A percentile compares a stretch with the other conserved stretches of the same genome.
Conservation (phyloP, 2,797 vertebrate genomes). For the Odontamblyopus rebecca region DNA sequence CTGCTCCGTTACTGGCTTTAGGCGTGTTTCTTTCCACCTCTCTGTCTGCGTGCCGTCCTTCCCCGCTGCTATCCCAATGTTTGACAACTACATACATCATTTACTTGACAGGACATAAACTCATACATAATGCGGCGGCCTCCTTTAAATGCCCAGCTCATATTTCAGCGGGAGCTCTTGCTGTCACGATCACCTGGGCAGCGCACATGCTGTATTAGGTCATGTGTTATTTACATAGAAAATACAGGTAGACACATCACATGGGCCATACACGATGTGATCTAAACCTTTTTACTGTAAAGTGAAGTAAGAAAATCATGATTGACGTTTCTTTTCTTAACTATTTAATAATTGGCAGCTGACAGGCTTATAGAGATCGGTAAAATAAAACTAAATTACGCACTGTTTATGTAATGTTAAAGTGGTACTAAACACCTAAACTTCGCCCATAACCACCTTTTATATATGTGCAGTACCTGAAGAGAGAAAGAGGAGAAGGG, state of each 20-base stretch:
- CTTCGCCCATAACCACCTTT: too few species aligned
- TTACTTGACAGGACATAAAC: conserved; percentile 39
- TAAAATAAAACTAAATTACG: too few species aligned
- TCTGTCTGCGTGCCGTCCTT: conserved; percentile 25
- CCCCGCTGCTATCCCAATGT: conserved; percentile 42
- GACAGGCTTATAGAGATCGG: too few species aligned
- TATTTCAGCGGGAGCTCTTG: conserved; percentile 39
- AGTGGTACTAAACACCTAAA: too few species aligned
- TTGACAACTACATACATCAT: conserved; percentile 52
- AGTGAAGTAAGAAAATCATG: too few species aligned
- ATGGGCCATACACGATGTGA: background rate
- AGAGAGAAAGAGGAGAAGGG: too few species aligned
- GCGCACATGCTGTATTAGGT: background rate
- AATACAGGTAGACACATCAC: background rate
- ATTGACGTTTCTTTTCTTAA: too few species aligned
- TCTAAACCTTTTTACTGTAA: background rate
- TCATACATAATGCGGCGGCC: conserved; percentile 37
- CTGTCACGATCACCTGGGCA: background rate
- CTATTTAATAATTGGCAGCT: too few species aligned
- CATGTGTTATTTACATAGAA: background rate
- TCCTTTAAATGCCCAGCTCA: conserved; percentile 45
- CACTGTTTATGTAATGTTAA: too few species aligned
- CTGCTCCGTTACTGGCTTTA: conserved; percentile 27
- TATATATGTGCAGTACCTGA: too few species aligned
- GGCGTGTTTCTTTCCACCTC: background rate